Base-by-base conservation (phyloP, 2,797 vertebrate genomes). In the Tragopan temminckii region DNA sequence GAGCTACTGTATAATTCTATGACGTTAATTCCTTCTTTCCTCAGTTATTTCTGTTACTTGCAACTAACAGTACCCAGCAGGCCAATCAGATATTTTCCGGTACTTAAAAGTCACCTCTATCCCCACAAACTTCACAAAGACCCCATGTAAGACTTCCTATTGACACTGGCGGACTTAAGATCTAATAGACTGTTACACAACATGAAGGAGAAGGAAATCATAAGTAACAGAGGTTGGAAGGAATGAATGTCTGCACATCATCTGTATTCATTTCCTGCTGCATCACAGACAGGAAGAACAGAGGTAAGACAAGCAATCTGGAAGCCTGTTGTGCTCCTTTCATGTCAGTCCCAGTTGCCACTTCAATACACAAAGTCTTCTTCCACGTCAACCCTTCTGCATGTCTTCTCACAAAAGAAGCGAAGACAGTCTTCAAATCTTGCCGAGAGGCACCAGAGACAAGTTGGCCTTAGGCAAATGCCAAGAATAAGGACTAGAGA, bases 401-500 rank as follows among this genome's bases (percentile, higher is more conserved):
- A 66, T 1, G 0, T 62, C 74, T 79, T 66, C 85, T 55, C 67
- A 85, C 18, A 48, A 84, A 84, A 79, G 71, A 82, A 50, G 33
- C n/a, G 50, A 85, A 89, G 62, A 48, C 33, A 78, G 36, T 16
- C 59, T 89, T 94, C 70, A 91, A 74, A 86, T 13, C 61, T 48
- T 74, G 33, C 79, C 25, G 7, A 2, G 23, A 46, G 58, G 42
- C 88, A 88, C 57, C 70, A 70, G 77, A 77, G 83, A 79, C 77
- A 94, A 45, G 40, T 7, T 88, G 63, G 85, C 89, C 91, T 86
- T 48, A 91, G 91, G 93, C 89, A 91, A 94, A 79, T 66, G 55
- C 38, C 84, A 76, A 52, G n/a, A 71, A 69, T 35, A 82, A 83
- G 62, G 66, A 68, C 19, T 64, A 67, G 62, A 43, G 55, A 40